Base-by-base conservation (phyloP, 1,140 invertebrate genomes). In the Ridgeia piscesae region DNA sequence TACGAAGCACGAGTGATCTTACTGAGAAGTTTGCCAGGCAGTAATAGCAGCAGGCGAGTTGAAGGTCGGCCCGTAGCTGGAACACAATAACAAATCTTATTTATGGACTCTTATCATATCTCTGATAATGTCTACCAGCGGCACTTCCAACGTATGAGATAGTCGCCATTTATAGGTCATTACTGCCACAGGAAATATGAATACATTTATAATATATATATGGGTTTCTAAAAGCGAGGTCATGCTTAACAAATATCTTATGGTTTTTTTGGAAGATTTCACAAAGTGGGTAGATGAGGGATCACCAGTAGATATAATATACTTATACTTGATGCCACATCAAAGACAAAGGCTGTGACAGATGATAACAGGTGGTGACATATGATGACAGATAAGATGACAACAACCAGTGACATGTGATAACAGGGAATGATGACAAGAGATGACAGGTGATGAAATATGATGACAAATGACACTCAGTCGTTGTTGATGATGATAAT, bases 11-110 rank as follows among this genome's bases (percentile, higher is more conserved):
- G 58, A 77, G 58, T 27, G 6, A 92, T 94, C 95, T 95, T 94
- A 96, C 95, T n/a, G 94, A 92, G 92, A 94, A 94, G 88, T 95
- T 95, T 35, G 94, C 94, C 21, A 95, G 91, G 92, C 94, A 95
- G 92, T 94, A 95, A 92, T 94, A 95, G 92, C 95, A 96, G 92
- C 95, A 95, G 0, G 95, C 95, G 58, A 95, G 93, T 91, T 96
- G 95, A 58, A 96, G 92, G 89, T 94, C 93, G 89, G 94, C 94
- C 33, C 94, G 92, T 2, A 94, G 93, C 94, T 95, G 94, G 92
- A 94, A 94, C 31, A 91, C 58, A 77, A 77, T 21, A 77, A 14
- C 58, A 77, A 6, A 91, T 88, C 31, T 77, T 27, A 17, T 77
- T 77, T 21, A 77, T n/a, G n/a, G n/a, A n/a, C 11, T 77, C 58